A percentile compares a stretch with the other conserved stretches of the same genome.
Evolutionary conservation across 2,113 vertebrate species (phyloP).

Genomic region (Hippocampus comes): DNA sequence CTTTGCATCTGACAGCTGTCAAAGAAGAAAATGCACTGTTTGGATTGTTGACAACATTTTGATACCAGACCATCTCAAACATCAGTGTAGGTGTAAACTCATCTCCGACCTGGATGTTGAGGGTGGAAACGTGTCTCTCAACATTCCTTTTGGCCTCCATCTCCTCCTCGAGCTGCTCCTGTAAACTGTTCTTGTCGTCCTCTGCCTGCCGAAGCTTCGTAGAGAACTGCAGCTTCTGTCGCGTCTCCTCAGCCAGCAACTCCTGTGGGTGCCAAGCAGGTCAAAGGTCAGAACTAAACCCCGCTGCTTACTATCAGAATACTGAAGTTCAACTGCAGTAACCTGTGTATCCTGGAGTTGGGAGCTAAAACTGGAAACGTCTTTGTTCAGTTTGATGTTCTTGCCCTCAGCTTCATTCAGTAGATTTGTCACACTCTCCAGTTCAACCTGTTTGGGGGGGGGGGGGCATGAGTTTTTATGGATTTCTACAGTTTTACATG

Average conservation of each 20-base stretch:
- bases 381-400: conserved; percentile 91
- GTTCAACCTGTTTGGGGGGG: conserved; percentile 73
- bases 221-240: conserved; percentile 88
- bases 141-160: conserved; percentile 85
- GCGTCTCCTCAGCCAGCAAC: conserved; percentile 89
- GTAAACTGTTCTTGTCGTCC: conserved; percentile 85
- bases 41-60: background rate
- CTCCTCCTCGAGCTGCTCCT: conserved; percentile 95
- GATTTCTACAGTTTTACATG: background rate
- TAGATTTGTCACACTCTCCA: conserved; percentile 83
- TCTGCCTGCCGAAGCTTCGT: conserved; percentile 90
- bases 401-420: conserved; percentile 90
- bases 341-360: conserved; percentile 93
- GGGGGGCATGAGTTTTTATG: rapidly evolving
- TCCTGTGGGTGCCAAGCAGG: conserved; percentile 68
- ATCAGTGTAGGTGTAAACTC: background rate
- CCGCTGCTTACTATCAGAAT: background rate
- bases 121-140: conserved; percentile 87
- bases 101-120: conserved; percentile 84
- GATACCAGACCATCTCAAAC: background rate
- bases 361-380: conserved; percentile 81
- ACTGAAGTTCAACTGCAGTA: conserved; percentile 2
- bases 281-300: conserved; percentile 2
- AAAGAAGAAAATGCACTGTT: conserved; percentile 4
- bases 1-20: conserved; percentile 87